phyloP scores from a whole-genome alignment of 2,797 vertebrate genomes.

The Onychomys arenicola region DNA sequence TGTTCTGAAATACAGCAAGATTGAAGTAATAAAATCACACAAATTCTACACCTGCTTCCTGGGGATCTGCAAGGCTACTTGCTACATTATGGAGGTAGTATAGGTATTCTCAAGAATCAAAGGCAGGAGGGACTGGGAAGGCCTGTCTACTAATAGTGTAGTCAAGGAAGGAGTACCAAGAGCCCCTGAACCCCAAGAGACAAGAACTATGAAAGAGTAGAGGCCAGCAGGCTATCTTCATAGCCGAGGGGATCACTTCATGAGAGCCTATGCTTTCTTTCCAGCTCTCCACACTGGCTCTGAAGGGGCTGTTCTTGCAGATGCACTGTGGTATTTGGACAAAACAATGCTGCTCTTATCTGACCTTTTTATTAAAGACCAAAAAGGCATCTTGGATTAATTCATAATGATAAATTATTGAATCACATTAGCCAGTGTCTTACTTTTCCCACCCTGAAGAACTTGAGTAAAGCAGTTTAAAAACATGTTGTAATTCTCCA shows the following conservation, averaged over 20 bases:
- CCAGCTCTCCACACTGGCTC: background rate
- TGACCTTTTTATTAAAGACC: background rate
- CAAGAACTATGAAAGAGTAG: background rate
- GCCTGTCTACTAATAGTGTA: background rate
- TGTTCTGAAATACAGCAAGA: constrained; percentile 53
- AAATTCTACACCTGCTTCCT: background rate
- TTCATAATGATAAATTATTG: background rate
- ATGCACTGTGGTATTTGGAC: background rate
- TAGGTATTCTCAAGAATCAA: background rate
- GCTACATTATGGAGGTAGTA: background rate
- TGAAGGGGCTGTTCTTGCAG: background rate
- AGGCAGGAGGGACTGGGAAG: background rate
- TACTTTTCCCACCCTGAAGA: background rate
- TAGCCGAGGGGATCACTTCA: background rate
- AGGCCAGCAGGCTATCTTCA: background rate
- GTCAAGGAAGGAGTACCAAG: background rate
- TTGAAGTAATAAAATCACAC: background rate
- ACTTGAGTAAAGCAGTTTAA: constrained; percentile 36
- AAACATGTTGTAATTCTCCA: background rate
- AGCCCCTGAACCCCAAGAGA: background rate
- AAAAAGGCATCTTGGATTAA: constrained; percentile 46
- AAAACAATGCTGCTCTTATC: background rate
- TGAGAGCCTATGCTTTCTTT: background rate
- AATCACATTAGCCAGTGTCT: background rate
- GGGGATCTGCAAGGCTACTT: background rate